These are phyloP conservation scores for Drosophila neoperkinsi DNA, from an alignment of 2,888 invertebrate genomes.

Conservation along the genomic window DNA sequence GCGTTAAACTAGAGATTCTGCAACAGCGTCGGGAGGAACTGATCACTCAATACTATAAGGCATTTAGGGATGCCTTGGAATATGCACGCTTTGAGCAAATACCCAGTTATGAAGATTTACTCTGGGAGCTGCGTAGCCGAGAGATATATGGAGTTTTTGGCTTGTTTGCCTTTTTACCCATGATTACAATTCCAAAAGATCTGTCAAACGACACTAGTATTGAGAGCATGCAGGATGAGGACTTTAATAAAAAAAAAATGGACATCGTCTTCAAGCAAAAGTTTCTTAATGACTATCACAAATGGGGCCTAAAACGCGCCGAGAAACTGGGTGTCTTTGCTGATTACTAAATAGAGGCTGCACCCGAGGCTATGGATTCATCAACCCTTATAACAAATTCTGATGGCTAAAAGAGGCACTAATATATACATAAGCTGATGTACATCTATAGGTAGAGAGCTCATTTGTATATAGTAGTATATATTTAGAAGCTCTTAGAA, in stretches of 20 bases:
- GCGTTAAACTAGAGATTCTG: conserved; percentile 65
- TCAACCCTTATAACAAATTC: background rate
- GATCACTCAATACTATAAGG: conserved; percentile 69
- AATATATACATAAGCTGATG: too few relatives aligned
- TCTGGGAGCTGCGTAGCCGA: conserved; percentile 74
- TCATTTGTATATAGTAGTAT: too few relatives aligned
- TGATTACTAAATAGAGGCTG: conserved; percentile 54
- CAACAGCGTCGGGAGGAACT: conserved; percentile 67
- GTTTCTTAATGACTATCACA: conserved; percentile 68
- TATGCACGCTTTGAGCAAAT: conserved; percentile 70
- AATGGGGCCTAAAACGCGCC: conserved; percentile 72
- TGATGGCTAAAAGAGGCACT: too few relatives aligned
- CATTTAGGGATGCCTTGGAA: conserved; percentile 62
- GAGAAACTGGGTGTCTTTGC: conserved; percentile 77
- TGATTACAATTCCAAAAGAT: conserved; percentile 76
- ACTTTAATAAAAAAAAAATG: conserved; percentile 57
- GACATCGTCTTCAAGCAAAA: conserved; percentile 66
- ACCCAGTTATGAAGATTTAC: conserved; percentile 75
- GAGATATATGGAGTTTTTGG: conserved; percentile 79
- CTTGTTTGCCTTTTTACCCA: conserved; percentile 76
- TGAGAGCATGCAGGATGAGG: conserved; percentile 68
- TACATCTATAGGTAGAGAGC: too few relatives aligned
- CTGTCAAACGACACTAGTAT: conserved; percentile 68
- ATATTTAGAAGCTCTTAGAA: too few relatives aligned
- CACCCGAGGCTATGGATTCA: background rate